Evolutionary conservation across 1,140 invertebrate species (phyloP), one percentile per base, ranked within the genome.

Genomic region (Aleiodes sp.): DNA sequence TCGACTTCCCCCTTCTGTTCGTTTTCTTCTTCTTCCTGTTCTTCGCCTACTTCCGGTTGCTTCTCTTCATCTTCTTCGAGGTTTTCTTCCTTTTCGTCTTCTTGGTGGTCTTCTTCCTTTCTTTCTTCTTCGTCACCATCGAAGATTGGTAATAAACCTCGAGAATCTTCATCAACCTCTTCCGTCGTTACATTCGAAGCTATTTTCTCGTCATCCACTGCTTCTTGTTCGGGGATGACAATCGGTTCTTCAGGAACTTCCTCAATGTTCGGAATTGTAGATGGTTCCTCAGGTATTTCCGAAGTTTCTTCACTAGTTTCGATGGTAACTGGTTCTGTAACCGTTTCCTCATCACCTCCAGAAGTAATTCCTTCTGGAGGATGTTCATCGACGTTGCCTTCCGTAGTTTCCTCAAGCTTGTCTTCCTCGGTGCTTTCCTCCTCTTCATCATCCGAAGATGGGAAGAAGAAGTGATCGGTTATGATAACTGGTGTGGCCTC

Each of bases 381-480:
- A n/a, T n/a, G n/a, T n/a, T n/a, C n/a, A n/a, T n/a, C n/a, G n/a
- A n/a, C 65, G 6, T n/a, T 59, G 16, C 2, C 21, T 33, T 71
- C 24, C 7, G 19, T 56, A 35, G 74, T 57, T 21, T 73, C 68
- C 56, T 77, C 74, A 8, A 29, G 52, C 26, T 35, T 41, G 31
- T 70, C 60, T 9, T 76, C 71, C 26, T 74, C 46, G 65, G n/a
- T n/a, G n/a, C n/a, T n/a, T n/a, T 74, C 70, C 28, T 64, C 26
- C 41, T 81, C 73, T 9, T 76, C 72, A 6, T 78, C 72, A 10
- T 57, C 12, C 33, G 72, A 33, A 21, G 63, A 61, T 2, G 83
- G 84, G 3, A 83, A 78, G 64, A 85, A 86, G 67, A 86, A 86
- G 35, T 86, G 82, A 56, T 85, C 84, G 0, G 84, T 86, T 28